Conservation (phyloP, 2,113 vertebrate genomes). For the Crotalus viridis region DNA sequence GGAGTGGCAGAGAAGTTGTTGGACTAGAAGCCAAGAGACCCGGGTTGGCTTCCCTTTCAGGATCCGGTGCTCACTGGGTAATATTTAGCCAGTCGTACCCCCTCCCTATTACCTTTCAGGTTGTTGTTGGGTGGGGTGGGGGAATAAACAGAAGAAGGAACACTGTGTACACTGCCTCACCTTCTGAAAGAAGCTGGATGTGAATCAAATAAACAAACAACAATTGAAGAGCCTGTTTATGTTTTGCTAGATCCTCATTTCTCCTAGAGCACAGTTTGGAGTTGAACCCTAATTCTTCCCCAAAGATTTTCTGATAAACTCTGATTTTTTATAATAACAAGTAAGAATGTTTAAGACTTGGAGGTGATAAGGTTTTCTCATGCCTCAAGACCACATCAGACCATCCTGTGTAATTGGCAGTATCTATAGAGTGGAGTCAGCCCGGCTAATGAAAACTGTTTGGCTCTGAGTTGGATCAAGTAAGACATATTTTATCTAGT, state of each 20-base stretch:
- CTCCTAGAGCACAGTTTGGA: neutral
- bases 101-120: neutral
- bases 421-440: neutral
- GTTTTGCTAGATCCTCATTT: neutral
- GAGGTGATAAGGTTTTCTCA: neutral
- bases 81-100: neutral
- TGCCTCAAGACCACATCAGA: too few relatives aligned
- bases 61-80: neutral
- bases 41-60: neutral
- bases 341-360: neutral
- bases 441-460: neutral
- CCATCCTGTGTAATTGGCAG: neutral
- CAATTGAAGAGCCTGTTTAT: neutral
- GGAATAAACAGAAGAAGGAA: neutral
- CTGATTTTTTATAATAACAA: neutral
- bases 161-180: neutral
- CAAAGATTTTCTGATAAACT: neutral
- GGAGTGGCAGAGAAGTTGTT: neutral
- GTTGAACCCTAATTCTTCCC: neutral
- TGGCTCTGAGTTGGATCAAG: neutral
- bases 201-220: neutral
- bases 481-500: neutral
- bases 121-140: neutral
- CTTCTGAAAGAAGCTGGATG: neutral
- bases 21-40: neutral